phyloP scores from a whole-genome alignment of 2,113 vertebrate genomes.

The Psephotus haematonotus region DNA sequence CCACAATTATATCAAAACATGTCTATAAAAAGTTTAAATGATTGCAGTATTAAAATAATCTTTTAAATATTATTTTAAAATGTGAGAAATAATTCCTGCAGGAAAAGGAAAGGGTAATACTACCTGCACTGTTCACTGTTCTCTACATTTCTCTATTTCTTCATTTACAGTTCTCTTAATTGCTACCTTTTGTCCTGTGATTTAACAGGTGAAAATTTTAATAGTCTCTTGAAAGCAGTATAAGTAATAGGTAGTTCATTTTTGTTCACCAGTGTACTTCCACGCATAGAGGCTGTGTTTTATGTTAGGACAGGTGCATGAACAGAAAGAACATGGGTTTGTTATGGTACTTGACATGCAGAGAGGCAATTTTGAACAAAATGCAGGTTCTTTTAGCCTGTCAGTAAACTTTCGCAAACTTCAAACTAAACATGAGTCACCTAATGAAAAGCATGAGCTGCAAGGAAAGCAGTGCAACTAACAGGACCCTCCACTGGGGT shows the following conservation, averaged over 20 bases:
- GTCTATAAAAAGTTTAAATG: neutral
- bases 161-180: neutral
- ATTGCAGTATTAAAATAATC: neutral
- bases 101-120: neutral
- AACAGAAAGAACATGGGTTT: neutral
- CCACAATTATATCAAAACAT: neutral
- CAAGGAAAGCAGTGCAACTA: neutral
- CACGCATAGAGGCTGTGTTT: neutral
- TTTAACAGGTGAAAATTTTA: neutral
- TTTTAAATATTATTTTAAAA: neutral
- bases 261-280: neutral
- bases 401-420: neutral
- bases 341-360: neutral
- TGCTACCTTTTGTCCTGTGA: neutral
- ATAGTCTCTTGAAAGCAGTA: neutral
- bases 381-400: neutral
- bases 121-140: neutral
- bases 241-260: neutral
- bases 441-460: neutral
- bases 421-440: neutral
- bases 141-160: neutral
- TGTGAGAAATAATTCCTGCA: neutral
- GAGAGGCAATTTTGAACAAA: neutral
- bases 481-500: neutral
- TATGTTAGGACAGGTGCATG: neutral